Evolutionary conservation across 2,888 invertebrate genomes (phyloP), one percentile per base, ranked within the genome.

Genomic region (Leucania comma): DNA sequence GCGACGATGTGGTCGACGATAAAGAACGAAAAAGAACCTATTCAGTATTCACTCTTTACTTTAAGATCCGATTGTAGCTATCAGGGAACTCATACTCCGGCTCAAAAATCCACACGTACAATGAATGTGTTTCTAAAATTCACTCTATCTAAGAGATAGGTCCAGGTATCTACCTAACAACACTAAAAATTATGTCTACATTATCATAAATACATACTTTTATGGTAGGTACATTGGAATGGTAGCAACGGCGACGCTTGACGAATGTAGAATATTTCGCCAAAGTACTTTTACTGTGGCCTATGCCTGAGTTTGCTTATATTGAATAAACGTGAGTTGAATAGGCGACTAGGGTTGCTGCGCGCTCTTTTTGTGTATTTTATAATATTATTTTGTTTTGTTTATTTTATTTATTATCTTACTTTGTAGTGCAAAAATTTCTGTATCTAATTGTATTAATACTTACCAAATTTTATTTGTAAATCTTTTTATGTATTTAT

Each of bases 281-380:
- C 87, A 91, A 92, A 94, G 93, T 93, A 94, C 93, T 94, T 93
- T 93, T 92, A 92, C 92, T 90, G 91, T 91, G 91, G 93, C 93
- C 93, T 93, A 92, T 92, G 93, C 89, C 90, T 93, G 92, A 95
- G 95, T 95, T 95, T 95, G 95, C 95, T 95, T 95, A 96, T 96
- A 96, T 96, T 96, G 96, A 95, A 96, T 96, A 96, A 95, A 96
- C 96, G 96, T 95, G 96, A 95, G 95, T 93, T 94, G 96, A 96
- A 96, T 95, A 94, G 94, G 91, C 86, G 82, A 75, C 57, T 90
- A 96, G 96, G 96, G 96, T 77, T 95, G 93, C 24, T 90, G 68
- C 89, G 9, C 60, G 22, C 42, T n/a, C 3, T 17, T 6, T 5
- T 20, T 20, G 4, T 17, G 48, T 48, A 29, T 54, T 58, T 57